These are phyloP conservation scores for Eupsilia transversa DNA, from an alignment of 2,888 invertebrate species.

Conservation along the genomic window DNA sequence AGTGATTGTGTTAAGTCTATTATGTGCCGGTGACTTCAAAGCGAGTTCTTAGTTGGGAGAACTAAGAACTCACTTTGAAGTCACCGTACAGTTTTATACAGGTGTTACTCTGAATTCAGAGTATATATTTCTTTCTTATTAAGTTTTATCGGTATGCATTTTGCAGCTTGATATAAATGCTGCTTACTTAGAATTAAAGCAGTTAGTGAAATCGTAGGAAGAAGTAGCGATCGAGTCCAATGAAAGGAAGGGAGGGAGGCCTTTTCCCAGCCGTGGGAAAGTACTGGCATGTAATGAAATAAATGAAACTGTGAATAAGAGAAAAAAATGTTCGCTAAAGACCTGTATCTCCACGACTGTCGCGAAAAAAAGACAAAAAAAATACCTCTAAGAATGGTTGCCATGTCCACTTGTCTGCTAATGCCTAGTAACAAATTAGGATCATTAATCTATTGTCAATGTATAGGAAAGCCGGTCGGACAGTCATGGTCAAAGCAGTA, in stretches of 20 bases:
- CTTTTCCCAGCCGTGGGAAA: neutral
- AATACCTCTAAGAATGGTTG: neutral
- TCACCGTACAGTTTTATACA: neutral
- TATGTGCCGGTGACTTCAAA: constrained; percentile 41
- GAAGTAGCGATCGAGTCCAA: no score
- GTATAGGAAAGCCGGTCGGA: neutral
- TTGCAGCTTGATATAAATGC: neutral
- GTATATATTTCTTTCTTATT: neutral
- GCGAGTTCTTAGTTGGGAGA: constrained; percentile 40
- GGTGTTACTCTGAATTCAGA: neutral
- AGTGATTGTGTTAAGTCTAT: constrained; percentile 51
- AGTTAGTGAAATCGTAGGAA: neutral
- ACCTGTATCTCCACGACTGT: no score
- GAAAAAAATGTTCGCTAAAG: no score
- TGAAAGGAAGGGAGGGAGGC: no score
- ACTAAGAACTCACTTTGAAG: no score
- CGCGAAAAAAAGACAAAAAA: neutral
- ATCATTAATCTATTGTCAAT: neutral
- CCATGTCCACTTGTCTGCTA: neutral
- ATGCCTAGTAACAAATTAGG: neutral
- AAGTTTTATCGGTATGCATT: neutral
- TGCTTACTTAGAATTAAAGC: neutral
- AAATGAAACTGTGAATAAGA: neutral
- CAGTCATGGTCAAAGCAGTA: neutral
- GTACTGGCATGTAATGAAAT: neutral